A percentile compares a stretch with the other conserved stretches of the same genome.
phyloP scores from a whole-genome alignment of 2,797 vertebrate genomes.

The Psittacula echo region DNA sequence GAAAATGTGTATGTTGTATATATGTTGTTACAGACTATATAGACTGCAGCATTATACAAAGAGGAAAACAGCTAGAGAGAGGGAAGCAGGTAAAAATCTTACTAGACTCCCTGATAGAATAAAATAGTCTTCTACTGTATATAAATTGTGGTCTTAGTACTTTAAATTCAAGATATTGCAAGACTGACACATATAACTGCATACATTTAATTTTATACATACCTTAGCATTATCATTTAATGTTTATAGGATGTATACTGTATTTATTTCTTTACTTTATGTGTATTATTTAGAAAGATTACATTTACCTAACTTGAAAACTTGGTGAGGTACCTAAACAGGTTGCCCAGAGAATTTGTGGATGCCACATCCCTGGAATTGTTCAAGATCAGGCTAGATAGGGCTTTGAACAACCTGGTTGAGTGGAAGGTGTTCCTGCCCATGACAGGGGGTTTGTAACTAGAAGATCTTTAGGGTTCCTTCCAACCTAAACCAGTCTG shows the following conservation, averaged over 20 bases:
- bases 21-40: background rate
- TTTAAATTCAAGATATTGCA: constrained; percentile 12
- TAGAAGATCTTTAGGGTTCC: no score
- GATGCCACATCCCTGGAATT: no score
- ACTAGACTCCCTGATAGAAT: background rate
- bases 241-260: background rate
- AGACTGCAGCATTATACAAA: background rate
- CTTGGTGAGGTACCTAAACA: no score
- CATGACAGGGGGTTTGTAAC: no score
- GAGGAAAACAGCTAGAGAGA: background rate
- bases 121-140: background rate
- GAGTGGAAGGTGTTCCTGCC: no score
- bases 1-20: background rate
- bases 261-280: background rate
- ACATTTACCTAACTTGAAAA: background rate
- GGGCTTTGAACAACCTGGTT: no score
- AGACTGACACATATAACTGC: background rate
- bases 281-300: background rate
- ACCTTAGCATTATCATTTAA: background rate
- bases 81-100: background rate
- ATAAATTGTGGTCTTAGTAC: background rate
- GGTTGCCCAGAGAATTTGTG: no score
- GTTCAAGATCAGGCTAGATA: no score
- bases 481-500: no score
- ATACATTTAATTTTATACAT: background rate